These are phyloP conservation scores for Pyralis farinalis DNA, from an alignment of 2,888 invertebrate species.

Conservation along the genomic window DNA sequence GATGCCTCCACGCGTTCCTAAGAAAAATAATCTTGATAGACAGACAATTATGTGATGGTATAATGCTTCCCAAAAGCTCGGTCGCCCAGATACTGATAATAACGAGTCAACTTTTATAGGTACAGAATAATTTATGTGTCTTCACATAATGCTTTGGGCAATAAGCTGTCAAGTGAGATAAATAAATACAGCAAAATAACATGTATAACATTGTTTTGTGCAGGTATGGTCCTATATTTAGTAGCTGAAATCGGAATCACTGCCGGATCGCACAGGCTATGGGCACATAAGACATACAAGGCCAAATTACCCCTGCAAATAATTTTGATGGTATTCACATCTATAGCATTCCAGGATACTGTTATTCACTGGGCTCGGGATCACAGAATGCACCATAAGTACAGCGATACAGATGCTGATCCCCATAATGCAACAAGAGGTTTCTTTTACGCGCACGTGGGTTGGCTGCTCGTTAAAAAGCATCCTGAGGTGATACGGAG, in stretches of 20 bases:
- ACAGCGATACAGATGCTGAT: constrained; percentile 53
- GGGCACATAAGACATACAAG: constrained; percentile 43
- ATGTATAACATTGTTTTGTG: no score
- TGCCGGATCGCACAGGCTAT: constrained; percentile 42
- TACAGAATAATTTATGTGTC: no score
- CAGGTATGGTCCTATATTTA: constrained; percentile 28
- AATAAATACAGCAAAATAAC: no score
- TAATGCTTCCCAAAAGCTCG: no score
- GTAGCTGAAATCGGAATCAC: constrained; percentile 39
- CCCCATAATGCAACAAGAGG: constrained; percentile 89
- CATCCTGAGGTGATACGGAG: constrained; percentile 86
- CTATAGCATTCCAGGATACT: constrained; percentile 65
- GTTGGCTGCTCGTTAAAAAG: constrained; percentile 90
- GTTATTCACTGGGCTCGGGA: constrained; percentile 82
- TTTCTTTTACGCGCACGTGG: constrained; percentile 92
- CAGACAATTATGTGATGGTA: no score
- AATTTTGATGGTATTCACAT: constrained; percentile 39
- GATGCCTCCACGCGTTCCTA: no score
- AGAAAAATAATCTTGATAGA: no score
- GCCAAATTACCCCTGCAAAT: constrained; percentile 42
- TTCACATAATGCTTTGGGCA: no score
- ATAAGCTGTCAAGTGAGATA: no score
- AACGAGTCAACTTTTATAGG: no score
- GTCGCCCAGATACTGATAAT: no score
- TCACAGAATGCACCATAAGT: constrained; percentile 87